Evolutionary conservation across 92 coral and sea anemone genomes (phyloP).

Genomic region (Epizoanthus illoricatus): DNA sequence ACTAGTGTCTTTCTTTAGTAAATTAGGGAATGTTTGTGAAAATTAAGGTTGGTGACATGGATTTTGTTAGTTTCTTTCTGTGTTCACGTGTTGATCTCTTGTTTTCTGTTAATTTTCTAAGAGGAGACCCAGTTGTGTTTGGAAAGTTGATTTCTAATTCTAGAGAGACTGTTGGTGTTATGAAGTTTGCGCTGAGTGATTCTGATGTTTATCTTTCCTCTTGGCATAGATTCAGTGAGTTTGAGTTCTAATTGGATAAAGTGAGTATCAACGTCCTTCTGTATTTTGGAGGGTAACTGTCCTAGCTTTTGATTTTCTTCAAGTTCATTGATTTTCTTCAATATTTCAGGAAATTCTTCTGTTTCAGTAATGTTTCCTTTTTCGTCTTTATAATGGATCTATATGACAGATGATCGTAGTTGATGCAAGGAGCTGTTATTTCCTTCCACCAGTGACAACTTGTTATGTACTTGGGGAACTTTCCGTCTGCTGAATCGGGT

Average conservation of each 20-base stretch:
- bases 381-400: background rate
- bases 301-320: background rate
- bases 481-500: background rate
- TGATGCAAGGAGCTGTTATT: background rate
- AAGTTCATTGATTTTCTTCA: background rate
- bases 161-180: background rate
- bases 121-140: background rate
- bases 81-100: background rate
- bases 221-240: background rate
- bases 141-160: background rate
- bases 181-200: background rate
- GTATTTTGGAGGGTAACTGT: background rate
- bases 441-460: background rate
- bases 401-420: background rate
- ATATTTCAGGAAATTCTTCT: background rate
- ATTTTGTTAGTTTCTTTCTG: slow-evolving; percentile 6
- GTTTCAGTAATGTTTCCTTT: background rate
- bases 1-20: slow-evolving; percentile 24
- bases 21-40: background rate
- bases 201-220: background rate
- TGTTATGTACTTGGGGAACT: background rate
- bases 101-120: background rate
- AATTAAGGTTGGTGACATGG: background rate
- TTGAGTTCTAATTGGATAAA: background rate
- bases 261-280: background rate